Evolutionary conservation across 2,797 vertebrate genomes (phyloP), one percentile per base, ranked within the genome.

Genomic region (Miichthys miiuy): DNA sequence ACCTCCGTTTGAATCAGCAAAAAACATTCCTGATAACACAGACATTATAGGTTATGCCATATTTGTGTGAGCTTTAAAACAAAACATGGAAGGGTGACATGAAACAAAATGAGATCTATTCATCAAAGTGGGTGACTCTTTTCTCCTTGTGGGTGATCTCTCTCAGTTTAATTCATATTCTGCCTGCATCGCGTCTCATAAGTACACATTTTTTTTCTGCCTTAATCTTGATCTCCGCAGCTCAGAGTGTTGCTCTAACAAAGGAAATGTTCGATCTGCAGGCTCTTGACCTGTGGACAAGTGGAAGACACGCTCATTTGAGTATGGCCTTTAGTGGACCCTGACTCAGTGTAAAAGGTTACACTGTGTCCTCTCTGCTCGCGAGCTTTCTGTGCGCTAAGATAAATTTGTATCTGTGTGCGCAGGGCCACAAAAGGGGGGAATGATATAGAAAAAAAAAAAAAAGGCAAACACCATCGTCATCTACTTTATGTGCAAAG

Each of bases 71-170:
- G 50, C 34, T 60, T 54, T 25, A 27, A 21, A 51, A 46, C 20
- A 70, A 72, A 72, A 68, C 52, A 60, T 44, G 13, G 25, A 34
- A n/a, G 25, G 21, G 69, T 47, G 68, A 50, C 57, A 84, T 82
- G 57, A 81, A 86, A 86, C 72, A 77, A 75, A 87, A 76, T 65
- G 47, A 78, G 74, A 72, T 74, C 55, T 71, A 87, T 89, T 77
- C 62, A 87, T 90, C 81, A 85, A 52, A 65, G 9, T 41, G 42
- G 58, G 71, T 20, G 52, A 72, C 63, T 68, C 51, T 46, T 71
- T 66, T 83, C 61, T 85, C 77, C 61, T 62, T 61, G 79, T 50
- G 30, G 68, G 62, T 42, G 30, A 52, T 55, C 21, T 57, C 47
- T 71, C 57, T 76, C 47, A 34, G 52, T 67, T 64, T 0, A 46